Conservation (phyloP, 2,113 vertebrate genomes). For the Pachyramphus minor region DNA sequence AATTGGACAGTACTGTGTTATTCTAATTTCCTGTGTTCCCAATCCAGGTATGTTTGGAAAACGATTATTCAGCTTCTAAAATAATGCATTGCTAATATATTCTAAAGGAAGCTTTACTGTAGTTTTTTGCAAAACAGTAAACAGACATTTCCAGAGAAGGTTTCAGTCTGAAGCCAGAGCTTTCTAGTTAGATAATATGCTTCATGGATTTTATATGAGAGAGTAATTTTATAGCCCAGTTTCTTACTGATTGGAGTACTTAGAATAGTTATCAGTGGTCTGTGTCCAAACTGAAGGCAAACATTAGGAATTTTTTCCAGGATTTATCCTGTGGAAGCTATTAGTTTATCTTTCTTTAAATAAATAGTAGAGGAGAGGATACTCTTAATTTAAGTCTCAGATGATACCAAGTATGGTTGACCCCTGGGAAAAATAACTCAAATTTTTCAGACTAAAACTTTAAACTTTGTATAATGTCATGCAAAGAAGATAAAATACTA, state of each 20-base stretch:
- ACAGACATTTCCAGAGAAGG: background rate
- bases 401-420: background rate
- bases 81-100: background rate
- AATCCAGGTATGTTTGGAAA: background rate
- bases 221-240: background rate
- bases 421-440: background rate
- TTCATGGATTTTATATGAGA: background rate
- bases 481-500: background rate
- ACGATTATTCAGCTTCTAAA: background rate
- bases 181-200: background rate
- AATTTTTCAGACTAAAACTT: too few species aligned
- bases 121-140: background rate
- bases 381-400: background rate
- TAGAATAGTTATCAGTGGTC: background rate
- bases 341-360: background rate
- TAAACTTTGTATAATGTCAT: background rate
- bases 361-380: background rate
- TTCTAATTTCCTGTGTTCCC: background rate
- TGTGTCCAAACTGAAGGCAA: background rate
- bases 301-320: rapidly evolving
- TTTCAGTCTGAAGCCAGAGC: background rate
- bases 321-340: background rate
- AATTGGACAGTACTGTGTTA: too few species aligned
- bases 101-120: background rate
- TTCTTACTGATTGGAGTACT: background rate